Base-by-base conservation (phyloP, 2,113 vertebrate genomes). In the Paracanthobrama guichenoti region DNA sequence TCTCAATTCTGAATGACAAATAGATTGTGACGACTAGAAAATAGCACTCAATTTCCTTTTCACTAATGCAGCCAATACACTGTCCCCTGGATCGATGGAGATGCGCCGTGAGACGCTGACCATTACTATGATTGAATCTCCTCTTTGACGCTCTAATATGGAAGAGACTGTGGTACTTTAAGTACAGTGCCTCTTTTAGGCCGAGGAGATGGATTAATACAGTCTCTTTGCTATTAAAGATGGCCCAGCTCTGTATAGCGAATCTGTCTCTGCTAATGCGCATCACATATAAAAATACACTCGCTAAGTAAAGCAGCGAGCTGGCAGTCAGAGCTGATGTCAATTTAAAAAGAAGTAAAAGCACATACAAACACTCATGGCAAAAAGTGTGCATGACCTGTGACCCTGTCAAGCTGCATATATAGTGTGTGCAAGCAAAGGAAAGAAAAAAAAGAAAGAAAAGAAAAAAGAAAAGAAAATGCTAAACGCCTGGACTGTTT, bases 31-130 rank as follows among this genome's bases (percentile, higher is more conserved):
- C 86, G 86, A 87, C 86, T 87, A 87, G 88, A 89, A 89, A 89
- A 87, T 89, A 89, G 86, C 88, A 87, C 82, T 87, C 88, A 86
- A 89, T 89, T 89, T 89, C 88, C 88, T 87, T 89, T 89, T 87
- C 88, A 86, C 88, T 89, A 84, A 87, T 74, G 88, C 86, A 82
- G 82, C 88, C 81, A 60, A 89, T 87, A 85, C 84, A 86, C 85
- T 87, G 86, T 87, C 84, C 71, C n/a, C 62, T 60, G 73, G 88
- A 87, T 89, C 88, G 74, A 89, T 89, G 87, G 84, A 74, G 77
- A 82, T 83, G 86, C 57, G 81, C 79, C 31, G 86, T 84, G 86
- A 78, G 84, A 89, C 87, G 81, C 84, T 84, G 81, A 88, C 87
- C 87, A 87, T 87, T 88, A 89, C 85, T 82, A 50, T 85, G 87